These are phyloP conservation scores for Phenganax stokvisi DNA, from an alignment of 92 coral and sea anemone genomes.

Conservation along the genomic window DNA sequence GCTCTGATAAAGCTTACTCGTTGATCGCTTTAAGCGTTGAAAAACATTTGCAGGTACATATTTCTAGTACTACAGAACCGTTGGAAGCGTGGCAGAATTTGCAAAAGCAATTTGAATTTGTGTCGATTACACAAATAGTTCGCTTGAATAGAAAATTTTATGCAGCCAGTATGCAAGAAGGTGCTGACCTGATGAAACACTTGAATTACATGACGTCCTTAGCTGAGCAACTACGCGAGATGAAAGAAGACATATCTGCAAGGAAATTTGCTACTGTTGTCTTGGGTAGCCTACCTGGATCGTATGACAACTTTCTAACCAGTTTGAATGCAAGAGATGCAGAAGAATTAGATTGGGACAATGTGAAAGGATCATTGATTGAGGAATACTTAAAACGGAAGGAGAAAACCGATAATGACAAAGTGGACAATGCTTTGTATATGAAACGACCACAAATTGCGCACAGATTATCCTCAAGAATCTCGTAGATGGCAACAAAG, in stretches of 20 bases:
- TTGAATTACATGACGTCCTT: conserved; percentile 58
- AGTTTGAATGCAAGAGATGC: conserved; percentile 57
- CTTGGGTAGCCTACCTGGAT: conserved; percentile 56
- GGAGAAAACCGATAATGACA: conserved; percentile 48
- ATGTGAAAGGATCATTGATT: conserved; percentile 43
- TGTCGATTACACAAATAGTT: conserved; percentile 59
- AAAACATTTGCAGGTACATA: no score
- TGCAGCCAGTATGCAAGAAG: conserved; percentile 59
- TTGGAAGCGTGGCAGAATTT: no score
- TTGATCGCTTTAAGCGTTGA: no score
- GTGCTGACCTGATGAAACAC: conserved; percentile 50
- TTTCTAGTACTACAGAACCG: no score
- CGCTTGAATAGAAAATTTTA: conserved; percentile 49
- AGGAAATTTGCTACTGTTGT: conserved; percentile 57
- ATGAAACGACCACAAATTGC: no score
- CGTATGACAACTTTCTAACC: conserved; percentile 54
- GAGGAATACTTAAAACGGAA: conserved; percentile 45
- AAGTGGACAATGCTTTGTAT: background rate
- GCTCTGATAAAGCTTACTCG: no score
- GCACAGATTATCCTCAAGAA: no score
- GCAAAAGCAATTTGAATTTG: background rate
- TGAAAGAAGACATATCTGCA: conserved; percentile 53
- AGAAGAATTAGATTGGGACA: conserved; percentile 61
- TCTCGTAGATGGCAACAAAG: no score
- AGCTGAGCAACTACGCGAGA: conserved; percentile 57